Base-by-base conservation (phyloP, 2,888 invertebrate genomes). In the Ceramica pisi region DNA sequence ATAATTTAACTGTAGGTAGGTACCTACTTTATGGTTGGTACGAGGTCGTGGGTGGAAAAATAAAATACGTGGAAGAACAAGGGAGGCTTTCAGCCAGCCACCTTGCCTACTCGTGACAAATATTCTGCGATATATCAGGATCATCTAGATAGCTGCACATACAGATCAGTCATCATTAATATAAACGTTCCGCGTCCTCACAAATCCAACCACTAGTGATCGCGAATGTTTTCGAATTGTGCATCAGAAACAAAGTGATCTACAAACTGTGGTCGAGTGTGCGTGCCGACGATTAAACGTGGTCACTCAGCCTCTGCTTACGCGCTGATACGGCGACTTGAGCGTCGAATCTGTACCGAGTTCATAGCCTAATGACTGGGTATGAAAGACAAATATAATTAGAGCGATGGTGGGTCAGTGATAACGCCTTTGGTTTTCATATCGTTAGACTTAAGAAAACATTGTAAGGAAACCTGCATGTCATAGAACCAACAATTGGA, bases 241-340 rank as follows among this genome's bases (percentile, higher is more conserved):
- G 23, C 35, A 14, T 75, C 56, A 44, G 66, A 50, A 74, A 56
- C 23, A 44, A 65, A 65, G 50, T 50, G 31, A 8, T 74, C 35
- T 56, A 65, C 50, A 57, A 44, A 57, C 35, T 50, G 56, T 50
- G 56, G 44, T 31, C 21, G 50, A 57, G n/a, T 57, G 44, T 26
- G 35, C 66, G 72, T 66, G 44, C 44, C 56, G 8, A 23, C 26
- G 56, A 66, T 57, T 57, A 75, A 75, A 72, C 66, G 50, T 75
- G 66, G 44, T 50, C 23, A 57, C 44, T 65, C 56, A 38, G n/a
- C 21, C 6, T 19, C 56, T 26, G n/a, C 48, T 21, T 61, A 46
- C 51, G 16, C 23, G 23, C 16, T 71, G 35, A 44, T 46, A 44
- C 12, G 8, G 12, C 19, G 21, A 19, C 10, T 38, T 8, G 61